These are phyloP conservation scores for Gavia stellata DNA, from an alignment of 2,113 vertebrate genomes.

Conservation along the genomic window DNA sequence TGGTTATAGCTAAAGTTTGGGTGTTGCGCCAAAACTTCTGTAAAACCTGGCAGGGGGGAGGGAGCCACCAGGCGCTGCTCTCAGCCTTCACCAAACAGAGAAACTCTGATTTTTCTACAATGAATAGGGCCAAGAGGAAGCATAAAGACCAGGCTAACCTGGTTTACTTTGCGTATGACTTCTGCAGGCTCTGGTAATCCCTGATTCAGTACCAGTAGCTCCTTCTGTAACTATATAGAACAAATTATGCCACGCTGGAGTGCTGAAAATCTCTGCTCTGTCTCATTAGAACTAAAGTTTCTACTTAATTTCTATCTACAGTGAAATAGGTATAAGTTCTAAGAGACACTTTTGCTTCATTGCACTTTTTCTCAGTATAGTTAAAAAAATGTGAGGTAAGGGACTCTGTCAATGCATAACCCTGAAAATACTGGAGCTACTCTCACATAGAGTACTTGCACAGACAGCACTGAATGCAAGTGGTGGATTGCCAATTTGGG, in stretches of 20 bases:
- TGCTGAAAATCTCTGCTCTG: background rate
- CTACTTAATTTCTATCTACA: background rate
- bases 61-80: background rate
- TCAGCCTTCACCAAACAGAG: background rate
- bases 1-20: background rate
- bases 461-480: background rate
- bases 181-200: background rate
- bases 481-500: background rate
- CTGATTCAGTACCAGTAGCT: background rate
- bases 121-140: background rate
- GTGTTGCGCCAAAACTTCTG: background rate
- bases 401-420: no score
- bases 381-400: background rate
- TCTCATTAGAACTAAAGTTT: background rate
- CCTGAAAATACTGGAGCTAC: no score
- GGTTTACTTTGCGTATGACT: background rate
- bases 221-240: background rate
- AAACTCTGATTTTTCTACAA: background rate
- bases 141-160: background rate
- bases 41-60: background rate
- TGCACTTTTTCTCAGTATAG: background rate
- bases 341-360: background rate
- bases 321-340: background rate
- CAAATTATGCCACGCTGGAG: background rate
- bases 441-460: background rate